These are phyloP conservation scores for Schlechtendalia chinensis DNA, from an alignment of 1,140 invertebrate species.

Conservation along the genomic window DNA sequence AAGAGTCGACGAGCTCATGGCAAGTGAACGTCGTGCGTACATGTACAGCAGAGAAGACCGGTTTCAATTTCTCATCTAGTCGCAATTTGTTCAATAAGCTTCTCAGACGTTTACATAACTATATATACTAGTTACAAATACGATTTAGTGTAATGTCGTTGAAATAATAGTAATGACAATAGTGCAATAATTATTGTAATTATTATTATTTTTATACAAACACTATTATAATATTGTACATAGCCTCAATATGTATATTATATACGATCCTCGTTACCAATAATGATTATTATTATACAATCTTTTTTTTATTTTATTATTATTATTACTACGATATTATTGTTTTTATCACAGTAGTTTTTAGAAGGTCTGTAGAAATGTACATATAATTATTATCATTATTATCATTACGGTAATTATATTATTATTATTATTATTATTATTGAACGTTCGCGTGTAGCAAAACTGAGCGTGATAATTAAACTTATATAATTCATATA, in stretches of 20 bases:
- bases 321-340: slow-evolving; percentile 1
- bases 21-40: too few relatives aligned
- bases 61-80: slow-evolving; percentile 27
- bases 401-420: slow-evolving; percentile 6
- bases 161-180: slow-evolving; percentile 9
- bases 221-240: slow-evolving; percentile 29
- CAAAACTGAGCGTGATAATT: neutral
- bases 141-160: neutral
- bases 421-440: neutral
- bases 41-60: neutral
- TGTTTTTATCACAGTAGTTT: slow-evolving; percentile 21
- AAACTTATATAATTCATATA: neutral
- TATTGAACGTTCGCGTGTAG: neutral
- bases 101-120: neutral
- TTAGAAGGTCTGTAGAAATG: slow-evolving; percentile 7
- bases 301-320: too few relatives aligned
- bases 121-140: neutral
- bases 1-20: too few relatives aligned
- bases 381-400: slow-evolving; percentile 23
- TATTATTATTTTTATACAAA: neutral
- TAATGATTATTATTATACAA: slow-evolving; percentile 9
- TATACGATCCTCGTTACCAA: slow-evolving; percentile 33
- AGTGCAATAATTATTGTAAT: slow-evolving; percentile 18
- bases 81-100: neutral
- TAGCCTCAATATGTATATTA: neutral